Conservation (phyloP, 2,113 vertebrate species). For the Xyrauchen texanus region DNA sequence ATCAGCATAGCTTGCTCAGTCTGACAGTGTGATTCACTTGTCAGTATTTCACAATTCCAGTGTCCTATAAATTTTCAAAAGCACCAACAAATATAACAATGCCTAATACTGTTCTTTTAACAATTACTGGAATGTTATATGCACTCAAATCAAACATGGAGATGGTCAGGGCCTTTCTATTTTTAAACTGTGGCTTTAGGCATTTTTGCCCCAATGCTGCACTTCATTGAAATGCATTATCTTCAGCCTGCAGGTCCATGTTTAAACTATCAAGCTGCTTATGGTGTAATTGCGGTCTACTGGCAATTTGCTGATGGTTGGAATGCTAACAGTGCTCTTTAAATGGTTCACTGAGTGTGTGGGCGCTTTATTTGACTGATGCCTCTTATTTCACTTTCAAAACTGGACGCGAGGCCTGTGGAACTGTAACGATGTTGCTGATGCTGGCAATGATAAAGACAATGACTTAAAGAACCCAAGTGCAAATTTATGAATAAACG, state of each 20-base stretch:
- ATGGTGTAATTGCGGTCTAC: constrained; percentile 45
- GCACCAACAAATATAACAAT: constrained; percentile 9
- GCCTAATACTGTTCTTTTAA: neutral
- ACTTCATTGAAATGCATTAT: constrained; percentile 32
- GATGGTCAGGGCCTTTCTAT: constrained; percentile 14
- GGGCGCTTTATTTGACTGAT: constrained; percentile 53
- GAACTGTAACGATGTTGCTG: too few relatives aligned
- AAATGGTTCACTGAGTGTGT: constrained; percentile 43
- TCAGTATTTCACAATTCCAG: neutral
- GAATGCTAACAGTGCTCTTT: constrained; percentile 45
- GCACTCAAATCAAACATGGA: constrained; percentile 6
- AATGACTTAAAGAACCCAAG: too few relatives aligned
- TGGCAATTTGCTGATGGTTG: constrained; percentile 46
- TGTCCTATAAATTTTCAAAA: neutral
- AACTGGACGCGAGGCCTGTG: constrained; percentile 44
- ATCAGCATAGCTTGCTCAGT: neutral
- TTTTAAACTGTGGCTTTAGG: constrained; percentile 20
- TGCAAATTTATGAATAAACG: too few relatives aligned
- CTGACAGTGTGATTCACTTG: neutral
- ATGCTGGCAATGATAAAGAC: too few relatives aligned
- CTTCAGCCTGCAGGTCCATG: constrained; percentile 20
- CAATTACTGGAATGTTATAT: constrained; percentile 12
- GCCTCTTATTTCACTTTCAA: constrained; percentile 55
- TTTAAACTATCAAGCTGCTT: constrained; percentile 34
- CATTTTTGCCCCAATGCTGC: neutral